Evolutionary conservation across 2,888 invertebrate species (phyloP), one percentile per base, ranked within the genome.

Genomic region (Gymnosoma rotundatum): DNA sequence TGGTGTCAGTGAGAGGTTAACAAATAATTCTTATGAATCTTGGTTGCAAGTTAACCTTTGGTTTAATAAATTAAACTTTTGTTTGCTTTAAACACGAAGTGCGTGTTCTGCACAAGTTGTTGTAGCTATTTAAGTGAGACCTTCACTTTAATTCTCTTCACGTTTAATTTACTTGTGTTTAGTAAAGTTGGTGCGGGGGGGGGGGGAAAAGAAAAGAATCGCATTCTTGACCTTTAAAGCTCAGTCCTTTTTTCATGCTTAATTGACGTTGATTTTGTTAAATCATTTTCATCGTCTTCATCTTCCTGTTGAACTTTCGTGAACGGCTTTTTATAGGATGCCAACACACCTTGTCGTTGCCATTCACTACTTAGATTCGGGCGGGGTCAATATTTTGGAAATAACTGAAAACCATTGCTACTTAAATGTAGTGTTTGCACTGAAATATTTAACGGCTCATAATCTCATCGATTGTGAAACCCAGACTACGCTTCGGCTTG

Each of bases 381-480:
- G 32, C 1, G 7, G 42, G 42, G 42, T 76, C 75, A 45, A 16
- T 21, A 14, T 73, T 38, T 56, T 45, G 73, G 32, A 64, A 83
- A 67, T 70, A 83, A 83, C 75, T 73, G 83, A 81, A 83, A 85
- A 82, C 85, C 86, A 78, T 61, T 48, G 58, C 75, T 72, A 80
- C 80, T 61, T 70, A 60, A 20, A 12, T 20, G 79, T 79, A 75
- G 69, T 74, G 5, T 25, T 38, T 36, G 14, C 12, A 38, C 8
- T 14, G 18, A 7, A n/a, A 5, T 3, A 70, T 90, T 93, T 95
- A 96, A 93, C 96, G 95, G 91, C 95, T 96, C 96, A 97, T 96
- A 86, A 97, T 97, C 89, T 97, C 97, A 88, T 96, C 97, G 92
- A 97, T 97, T 87, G 96, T 96, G 93, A 97, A 97, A 0, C 97